Evolutionary conservation across 1,140 invertebrate genomes (phyloP).

Genomic region (Musca domestica): DNA sequence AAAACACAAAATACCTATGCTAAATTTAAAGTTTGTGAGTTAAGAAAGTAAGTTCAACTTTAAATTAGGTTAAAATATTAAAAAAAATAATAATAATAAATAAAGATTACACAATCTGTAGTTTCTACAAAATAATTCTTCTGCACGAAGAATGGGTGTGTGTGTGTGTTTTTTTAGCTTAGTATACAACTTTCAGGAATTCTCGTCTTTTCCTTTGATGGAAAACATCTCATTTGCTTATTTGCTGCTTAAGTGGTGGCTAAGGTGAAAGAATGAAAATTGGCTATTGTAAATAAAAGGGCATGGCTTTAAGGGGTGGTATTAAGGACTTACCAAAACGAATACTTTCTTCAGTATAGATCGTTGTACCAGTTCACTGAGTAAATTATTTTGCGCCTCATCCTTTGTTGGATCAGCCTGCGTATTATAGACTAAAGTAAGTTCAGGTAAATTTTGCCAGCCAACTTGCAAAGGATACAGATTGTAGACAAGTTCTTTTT

Average conservation of each 20-base stretch:
- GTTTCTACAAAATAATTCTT: no score
- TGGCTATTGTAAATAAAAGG: background rate
- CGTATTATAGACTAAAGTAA: constrained; percentile 49
- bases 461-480: constrained; percentile 51
- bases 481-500: constrained; percentile 50
- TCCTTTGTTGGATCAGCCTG: constrained; percentile 48
- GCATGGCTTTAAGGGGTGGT: background rate
- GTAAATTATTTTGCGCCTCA: constrained; percentile 43
- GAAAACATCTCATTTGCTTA: constrained; percentile 35
- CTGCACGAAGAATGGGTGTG: no score
- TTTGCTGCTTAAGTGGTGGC: constrained; percentile 46
- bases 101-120: no score
- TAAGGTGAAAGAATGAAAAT: constrained; percentile 23
- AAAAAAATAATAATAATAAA: no score
- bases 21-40: no score
- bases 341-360: constrained; percentile 52
- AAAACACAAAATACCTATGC: no score
- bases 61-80: no score
- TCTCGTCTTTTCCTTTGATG: background rate
- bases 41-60: no score
- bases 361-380: constrained; percentile 47
- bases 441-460: constrained; percentile 50
- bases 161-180: background rate
- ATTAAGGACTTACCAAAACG: constrained; percentile 42
- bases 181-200: background rate